These are phyloP conservation scores for Emmelina monodactyla DNA, from an alignment of 2,888 invertebrate genomes.

Conservation along the genomic window DNA sequence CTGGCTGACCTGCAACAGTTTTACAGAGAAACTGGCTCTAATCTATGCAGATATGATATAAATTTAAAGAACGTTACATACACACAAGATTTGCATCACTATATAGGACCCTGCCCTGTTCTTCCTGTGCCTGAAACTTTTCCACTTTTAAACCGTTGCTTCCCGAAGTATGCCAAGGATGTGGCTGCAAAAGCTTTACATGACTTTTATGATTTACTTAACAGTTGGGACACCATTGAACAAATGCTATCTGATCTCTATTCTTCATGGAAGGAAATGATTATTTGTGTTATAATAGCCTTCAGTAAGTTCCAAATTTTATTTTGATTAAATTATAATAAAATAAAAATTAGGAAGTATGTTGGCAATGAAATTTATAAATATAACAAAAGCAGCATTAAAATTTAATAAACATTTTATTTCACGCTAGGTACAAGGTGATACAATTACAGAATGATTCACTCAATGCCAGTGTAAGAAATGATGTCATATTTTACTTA, in stretches of 20 bases:
- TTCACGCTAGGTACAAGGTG: no score
- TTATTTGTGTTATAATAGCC: conserved; percentile 79
- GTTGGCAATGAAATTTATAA: no score
- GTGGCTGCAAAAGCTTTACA: conserved; percentile 69
- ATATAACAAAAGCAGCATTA: no score
- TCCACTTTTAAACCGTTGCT: conserved; percentile 86
- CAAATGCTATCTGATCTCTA: conserved; percentile 89
- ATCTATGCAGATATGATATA: conserved; percentile 79
- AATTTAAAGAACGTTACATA: conserved; percentile 60
- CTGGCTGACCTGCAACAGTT: conserved; percentile 75
- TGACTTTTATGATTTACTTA: conserved; percentile 82
- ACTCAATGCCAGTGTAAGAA: no score
- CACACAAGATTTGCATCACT: conserved; percentile 44
- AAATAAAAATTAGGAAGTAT: no score
- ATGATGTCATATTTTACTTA: no score
- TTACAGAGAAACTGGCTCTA: conserved; percentile 75
- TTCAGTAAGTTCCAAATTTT: conserved; percentile 72
- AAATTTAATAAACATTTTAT: no score
- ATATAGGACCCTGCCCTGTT: conserved; percentile 79
- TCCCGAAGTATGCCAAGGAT: conserved; percentile 77
- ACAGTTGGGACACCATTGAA: conserved; percentile 88
- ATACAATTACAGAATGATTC: no score
- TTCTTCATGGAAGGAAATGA: conserved; percentile 86
- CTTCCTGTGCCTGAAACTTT: conserved; percentile 80
- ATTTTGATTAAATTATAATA: no score